Percentiles rank a stretch among this genome's conserved stretches.
Conservation (phyloP, 2,113 vertebrate species). For the Catagonus wagneri region DNA sequence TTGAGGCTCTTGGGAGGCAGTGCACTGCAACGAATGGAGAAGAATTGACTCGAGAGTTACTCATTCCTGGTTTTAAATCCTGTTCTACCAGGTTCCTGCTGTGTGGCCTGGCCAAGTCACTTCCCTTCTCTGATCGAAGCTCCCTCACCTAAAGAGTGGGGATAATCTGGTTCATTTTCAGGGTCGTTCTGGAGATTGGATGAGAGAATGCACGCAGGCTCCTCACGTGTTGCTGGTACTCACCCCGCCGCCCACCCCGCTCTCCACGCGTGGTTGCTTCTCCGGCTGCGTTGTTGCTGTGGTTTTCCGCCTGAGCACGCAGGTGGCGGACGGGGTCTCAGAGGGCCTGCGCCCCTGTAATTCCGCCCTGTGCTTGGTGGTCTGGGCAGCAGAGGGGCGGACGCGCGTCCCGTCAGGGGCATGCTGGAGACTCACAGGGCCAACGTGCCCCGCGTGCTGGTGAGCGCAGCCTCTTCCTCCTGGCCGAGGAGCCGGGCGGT, state of each 20-base stretch:
- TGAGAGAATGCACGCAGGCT: fast-evolving
- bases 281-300: neutral
- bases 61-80: neutral
- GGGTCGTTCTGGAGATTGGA: fast-evolving
- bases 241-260: fast-evolving
- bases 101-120: neutral
- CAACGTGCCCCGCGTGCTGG: no score
- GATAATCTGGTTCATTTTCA: fast-evolving
- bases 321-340: neutral
- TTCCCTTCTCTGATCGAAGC: neutral
- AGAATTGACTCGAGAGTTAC: neutral
- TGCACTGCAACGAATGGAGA: neutral
- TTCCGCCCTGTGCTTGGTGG: neutral
- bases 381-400: neutral
- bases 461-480: neutral
- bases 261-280: fast-evolving
- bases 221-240: fast-evolving
- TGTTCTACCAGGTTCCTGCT: neutral
- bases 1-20: neutral
- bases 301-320: neutral
- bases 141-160: neutral
- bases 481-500: neutral
- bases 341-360: neutral
- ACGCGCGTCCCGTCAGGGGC: neutral
- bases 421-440: neutral